A percentile compares a stretch with the other conserved stretches of the same genome.
Evolutionary conservation across 2,113 vertebrate species (phyloP).

Genomic region (Oxygymnocypris stewartii): DNA sequence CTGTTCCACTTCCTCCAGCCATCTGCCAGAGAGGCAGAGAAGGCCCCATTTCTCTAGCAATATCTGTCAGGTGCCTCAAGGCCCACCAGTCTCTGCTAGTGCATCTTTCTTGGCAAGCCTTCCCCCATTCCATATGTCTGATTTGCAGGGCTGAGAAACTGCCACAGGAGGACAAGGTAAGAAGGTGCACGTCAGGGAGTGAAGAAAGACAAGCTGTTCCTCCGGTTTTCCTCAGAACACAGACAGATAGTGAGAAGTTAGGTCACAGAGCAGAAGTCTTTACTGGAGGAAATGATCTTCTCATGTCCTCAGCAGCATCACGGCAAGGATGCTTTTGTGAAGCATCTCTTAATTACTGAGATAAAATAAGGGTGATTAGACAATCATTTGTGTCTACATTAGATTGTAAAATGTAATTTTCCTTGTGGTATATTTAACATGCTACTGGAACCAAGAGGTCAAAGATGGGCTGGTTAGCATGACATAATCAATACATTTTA

Average conservation of each 20-base stretch:
- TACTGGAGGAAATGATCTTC: background rate
- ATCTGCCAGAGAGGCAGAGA: slow-evolving; percentile 67
- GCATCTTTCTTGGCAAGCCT: slow-evolving; percentile 49
- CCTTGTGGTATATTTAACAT: background rate
- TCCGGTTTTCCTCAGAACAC: slow-evolving; percentile 14
- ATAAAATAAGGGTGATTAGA: background rate
- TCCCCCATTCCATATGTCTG: slow-evolving; percentile 50
- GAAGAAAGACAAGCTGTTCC: slow-evolving; percentile 41
- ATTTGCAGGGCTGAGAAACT: slow-evolving; percentile 28
- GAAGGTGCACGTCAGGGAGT: slow-evolving; percentile 25
- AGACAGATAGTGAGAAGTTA: slow-evolving; percentile 1
- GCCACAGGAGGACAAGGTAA: slow-evolving; percentile 39
- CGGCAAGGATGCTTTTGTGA: background rate
- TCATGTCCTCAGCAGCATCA: background rate
- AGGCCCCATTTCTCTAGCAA: slow-evolving; percentile 47
- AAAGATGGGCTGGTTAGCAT: background rate
- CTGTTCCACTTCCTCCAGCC: slow-evolving; percentile 66
- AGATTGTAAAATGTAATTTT: background rate
- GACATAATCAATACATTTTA: background rate
- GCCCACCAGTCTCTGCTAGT: slow-evolving; percentile 30
- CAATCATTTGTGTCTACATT: background rate
- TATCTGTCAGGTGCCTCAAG: slow-evolving; percentile 50
- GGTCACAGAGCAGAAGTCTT: slow-evolving; percentile 29
- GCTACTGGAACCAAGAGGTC: background rate
- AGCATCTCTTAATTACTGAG: slow-evolving; percentile 18